phyloP scores from a whole-genome alignment of 2,797 vertebrate species.

The Urophycis tenuis region DNA sequence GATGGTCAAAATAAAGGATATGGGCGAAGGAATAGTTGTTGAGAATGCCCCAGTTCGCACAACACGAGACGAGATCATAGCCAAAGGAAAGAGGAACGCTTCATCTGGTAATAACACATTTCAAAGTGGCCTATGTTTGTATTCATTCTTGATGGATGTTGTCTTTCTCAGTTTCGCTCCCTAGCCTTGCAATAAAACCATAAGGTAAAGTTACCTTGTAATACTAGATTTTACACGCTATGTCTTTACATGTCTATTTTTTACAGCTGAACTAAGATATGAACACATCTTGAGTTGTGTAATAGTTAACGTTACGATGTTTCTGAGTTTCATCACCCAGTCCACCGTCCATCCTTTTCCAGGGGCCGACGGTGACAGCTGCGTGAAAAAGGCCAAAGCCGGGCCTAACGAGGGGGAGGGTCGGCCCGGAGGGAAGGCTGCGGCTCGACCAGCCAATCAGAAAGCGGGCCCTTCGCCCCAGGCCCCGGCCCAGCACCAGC shows the following conservation, averaged over 20 bases:
- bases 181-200: not conserved
- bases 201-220: not conserved
- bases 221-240: not conserved
- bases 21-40: conserved; percentile 88
- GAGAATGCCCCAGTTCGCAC: conserved; percentile 74
- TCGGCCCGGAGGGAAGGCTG: conserved; percentile 19
- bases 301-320: not conserved
- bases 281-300: not conserved
- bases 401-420: conserved; percentile 45
- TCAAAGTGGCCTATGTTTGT: not conserved
- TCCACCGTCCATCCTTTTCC: conserved; percentile 21
- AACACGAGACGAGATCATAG: conserved; percentile 80
- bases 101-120: conserved; percentile 68
- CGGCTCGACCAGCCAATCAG: conserved; percentile 30
- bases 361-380: conserved; percentile 54
- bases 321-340: not conserved
- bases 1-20: conserved; percentile 87
- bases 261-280: not conserved
- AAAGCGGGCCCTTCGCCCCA: conserved; percentile 63
- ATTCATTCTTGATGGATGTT: not conserved
- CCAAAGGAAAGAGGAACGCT: conserved; percentile 82
- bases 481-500: conserved; percentile 81
- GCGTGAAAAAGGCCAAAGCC: conserved; percentile 55
- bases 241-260: not conserved
- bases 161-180: not conserved